Base-by-base conservation (phyloP, 1,140 invertebrate genomes). In the Harlomillsia oculata region DNA sequence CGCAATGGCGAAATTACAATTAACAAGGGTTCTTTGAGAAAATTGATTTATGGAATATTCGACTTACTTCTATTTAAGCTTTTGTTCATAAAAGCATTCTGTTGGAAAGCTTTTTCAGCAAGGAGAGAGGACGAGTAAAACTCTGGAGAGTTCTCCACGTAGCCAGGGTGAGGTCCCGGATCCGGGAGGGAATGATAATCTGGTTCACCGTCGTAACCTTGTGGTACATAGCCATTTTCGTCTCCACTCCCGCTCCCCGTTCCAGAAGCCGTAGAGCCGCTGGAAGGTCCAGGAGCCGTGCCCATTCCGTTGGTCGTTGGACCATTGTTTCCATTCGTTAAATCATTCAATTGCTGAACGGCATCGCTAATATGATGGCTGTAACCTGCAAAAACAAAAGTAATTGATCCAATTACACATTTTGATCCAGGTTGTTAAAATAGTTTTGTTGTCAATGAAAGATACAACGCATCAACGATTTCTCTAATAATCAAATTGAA, bases 171-270 rank as follows among this genome's bases (percentile, higher is more conserved):
- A 50, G 74, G 69, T 54, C 69, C 72, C 65, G 78, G 76, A 62
- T 80, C 73, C 70, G 53, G 73, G 69, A 84, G 67, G 56, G 78
- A 79, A 62, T 85, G 84, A 69, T 87, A 87, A 41, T 88, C 84
- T 48, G 79, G 71, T 6, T 75, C 72, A 21, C 80, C 78, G 29
- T 83, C 81, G 66, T 78, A 80, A 9, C 71, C 58, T 34, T 69
- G 72, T 53, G 74, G 72, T 66, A 77, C 73, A 53, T 76, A 74
- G 0, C 72, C 73, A 32, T 44, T 62, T 41, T 65, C 60, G 50
- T 62, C 60, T n/a, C 55, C 55, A 30, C 23, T 41, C 16, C 54
- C 54, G 46, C 56, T 58, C 20, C 60, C 60, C 16, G 54, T 60
- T 37, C 50, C 60, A 56, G 30, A 69, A 56, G 32, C 70, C 25